A percentile compares a stretch with the other conserved stretches of the same genome.
phyloP scores from a whole-genome alignment of 2,113 vertebrate species.

The Psittacus erithacus region DNA sequence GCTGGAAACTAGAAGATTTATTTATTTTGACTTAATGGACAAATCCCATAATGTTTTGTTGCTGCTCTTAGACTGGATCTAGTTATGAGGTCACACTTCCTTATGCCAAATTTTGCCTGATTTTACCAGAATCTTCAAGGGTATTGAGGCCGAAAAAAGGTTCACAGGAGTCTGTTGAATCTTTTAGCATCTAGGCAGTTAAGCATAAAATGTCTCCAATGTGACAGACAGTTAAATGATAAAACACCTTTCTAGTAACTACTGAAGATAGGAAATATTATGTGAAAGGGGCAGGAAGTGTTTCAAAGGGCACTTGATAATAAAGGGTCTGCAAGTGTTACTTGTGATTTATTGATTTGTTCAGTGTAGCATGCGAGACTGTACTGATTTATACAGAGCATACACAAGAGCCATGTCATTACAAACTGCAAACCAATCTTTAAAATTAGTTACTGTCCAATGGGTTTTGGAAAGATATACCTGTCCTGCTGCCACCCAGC shows the following conservation, averaged over 20 bases:
- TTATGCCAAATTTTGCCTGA: background rate
- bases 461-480: slow-evolving; percentile 39
- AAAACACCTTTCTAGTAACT: slow-evolving; percentile 12
- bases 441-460: slow-evolving; percentile 60
- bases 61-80: background rate
- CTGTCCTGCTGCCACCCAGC: slow-evolving; percentile 37
- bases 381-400: slow-evolving; percentile 51
- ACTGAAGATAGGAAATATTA: slow-evolving; percentile 35
- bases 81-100: background rate
- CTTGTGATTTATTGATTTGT: slow-evolving; percentile 58
- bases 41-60: background rate
- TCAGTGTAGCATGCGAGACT: slow-evolving; percentile 7
- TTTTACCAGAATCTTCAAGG: background rate
- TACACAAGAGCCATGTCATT: slow-evolving; percentile 19
- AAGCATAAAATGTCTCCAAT: background rate
- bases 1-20: background rate
- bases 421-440: slow-evolving; percentile 58
- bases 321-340: slow-evolving; percentile 36
- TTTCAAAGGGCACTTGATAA: slow-evolving; percentile 60
- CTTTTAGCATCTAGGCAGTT: background rate
- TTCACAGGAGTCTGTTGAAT: background rate
- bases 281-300: slow-evolving; percentile 43
- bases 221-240: slow-evolving; percentile 42
- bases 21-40: background rate
- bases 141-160: background rate